Conservation (phyloP, 1,140 invertebrate species). For the Atta colombica region DNA sequence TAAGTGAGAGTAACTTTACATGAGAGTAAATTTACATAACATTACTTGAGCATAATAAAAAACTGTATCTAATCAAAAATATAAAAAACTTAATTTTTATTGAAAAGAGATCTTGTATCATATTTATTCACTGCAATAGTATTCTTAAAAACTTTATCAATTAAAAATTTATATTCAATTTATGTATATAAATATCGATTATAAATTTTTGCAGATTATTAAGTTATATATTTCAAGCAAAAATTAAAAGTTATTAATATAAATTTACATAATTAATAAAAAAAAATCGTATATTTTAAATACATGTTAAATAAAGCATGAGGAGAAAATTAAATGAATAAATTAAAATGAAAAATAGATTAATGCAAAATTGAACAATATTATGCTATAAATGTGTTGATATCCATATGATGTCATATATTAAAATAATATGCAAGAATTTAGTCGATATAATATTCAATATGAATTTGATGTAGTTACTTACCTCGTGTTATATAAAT, state of each 20-base stretch:
- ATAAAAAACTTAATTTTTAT: not conserved
- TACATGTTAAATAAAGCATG: not conserved
- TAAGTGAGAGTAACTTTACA: not conserved
- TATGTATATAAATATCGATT: not conserved
- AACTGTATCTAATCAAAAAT: not conserved
- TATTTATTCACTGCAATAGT: not conserved
- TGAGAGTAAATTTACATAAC: not conserved
- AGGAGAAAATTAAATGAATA: not conserved
- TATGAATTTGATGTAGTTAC: constrained; percentile 37
- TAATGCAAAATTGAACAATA: not conserved
- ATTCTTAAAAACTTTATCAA: not conserved
- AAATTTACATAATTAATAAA: not conserved
- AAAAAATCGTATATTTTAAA: not conserved
- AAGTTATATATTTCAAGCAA: not conserved
- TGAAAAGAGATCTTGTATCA: not conserved
- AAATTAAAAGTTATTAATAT: not conserved
- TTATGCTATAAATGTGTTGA: not conserved
- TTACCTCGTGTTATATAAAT: constrained; percentile 15
- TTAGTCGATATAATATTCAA: constrained; percentile 6
- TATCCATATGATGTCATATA: not conserved
- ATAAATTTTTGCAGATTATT: not conserved
- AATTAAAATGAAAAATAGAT: not conserved
- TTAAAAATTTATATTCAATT: no score
- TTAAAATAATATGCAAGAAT: constrained; percentile 17
- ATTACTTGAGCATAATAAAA: not conserved